Percentiles rank a stretch among this genome's conserved stretches.
Evolutionary conservation across 64 coral and sea anemone species (phyloP).

Genomic region (Hydrozoanthus tunicans): DNA sequence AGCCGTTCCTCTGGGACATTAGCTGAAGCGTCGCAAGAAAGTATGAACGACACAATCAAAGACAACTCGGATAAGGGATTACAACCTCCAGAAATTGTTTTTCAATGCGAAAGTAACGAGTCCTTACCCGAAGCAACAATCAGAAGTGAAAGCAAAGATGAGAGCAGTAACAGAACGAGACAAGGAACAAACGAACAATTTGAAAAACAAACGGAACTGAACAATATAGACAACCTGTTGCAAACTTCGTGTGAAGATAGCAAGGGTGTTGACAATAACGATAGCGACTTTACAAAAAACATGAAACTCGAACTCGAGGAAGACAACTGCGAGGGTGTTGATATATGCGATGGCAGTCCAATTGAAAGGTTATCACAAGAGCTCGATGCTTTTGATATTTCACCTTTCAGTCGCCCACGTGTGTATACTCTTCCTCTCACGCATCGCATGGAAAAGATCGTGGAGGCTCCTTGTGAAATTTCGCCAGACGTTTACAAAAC

Average conservation of each 20-base stretch:
- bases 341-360: slow-evolving; percentile 46
- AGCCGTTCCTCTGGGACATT: background rate
- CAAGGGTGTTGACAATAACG: background rate
- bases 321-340: background rate
- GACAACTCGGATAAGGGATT: background rate
- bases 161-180: background rate
- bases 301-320: slow-evolving; percentile 5
- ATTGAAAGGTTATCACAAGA: slow-evolving; percentile 45
- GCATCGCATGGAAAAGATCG: slow-evolving; percentile 50
- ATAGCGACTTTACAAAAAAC: background rate
- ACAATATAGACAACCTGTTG: background rate
- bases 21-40: background rate
- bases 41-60: background rate
- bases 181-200: background rate
- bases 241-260: background rate
- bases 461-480: slow-evolving; percentile 20
- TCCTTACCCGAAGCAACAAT: background rate
- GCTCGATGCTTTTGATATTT: slow-evolving; percentile 36
- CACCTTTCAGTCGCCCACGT: slow-evolving; percentile 33
- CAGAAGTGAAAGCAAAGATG: background rate
- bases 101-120: background rate
- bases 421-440: slow-evolving; percentile 41
- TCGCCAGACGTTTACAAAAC: slow-evolving; percentile 35
- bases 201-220: background rate
- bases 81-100: slow-evolving; percentile 12